Percentiles rank a stretch among this genome's conserved stretches.
Conservation (phyloP, 2,797 vertebrate species). For the Megalops cyprinoides region DNA sequence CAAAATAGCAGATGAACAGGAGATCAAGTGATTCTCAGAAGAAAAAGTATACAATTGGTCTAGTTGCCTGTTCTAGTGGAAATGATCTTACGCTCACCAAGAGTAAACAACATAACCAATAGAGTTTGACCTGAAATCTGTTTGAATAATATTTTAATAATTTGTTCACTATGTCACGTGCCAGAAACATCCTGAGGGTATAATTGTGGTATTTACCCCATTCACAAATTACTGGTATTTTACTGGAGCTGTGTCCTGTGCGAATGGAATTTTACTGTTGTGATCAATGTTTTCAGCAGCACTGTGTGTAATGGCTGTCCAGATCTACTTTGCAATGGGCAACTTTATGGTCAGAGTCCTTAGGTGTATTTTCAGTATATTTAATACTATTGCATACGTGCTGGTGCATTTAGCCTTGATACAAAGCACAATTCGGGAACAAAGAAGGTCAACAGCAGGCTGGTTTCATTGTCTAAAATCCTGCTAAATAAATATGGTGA, state of each 20-base stretch:
- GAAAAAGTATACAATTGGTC: too few relatives aligned
- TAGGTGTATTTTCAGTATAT: too few relatives aligned
- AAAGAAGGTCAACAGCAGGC: not conserved
- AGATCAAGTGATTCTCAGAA: too few relatives aligned
- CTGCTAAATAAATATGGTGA: not conserved
- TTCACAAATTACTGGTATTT: not conserved
- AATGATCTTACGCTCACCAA: not conserved
- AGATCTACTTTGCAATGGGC: not conserved
- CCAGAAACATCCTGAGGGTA: too few relatives aligned
- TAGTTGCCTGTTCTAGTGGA: too few relatives aligned
- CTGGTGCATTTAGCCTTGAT: too few relatives aligned
- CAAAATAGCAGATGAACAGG: too few relatives aligned
- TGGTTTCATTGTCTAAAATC: not conserved
- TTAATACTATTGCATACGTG: too few relatives aligned
- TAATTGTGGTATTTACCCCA: too few relatives aligned
- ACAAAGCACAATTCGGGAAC: not conserved
- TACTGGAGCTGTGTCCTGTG: not conserved
- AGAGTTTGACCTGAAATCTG: not conserved
- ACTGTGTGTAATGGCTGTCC: not conserved
- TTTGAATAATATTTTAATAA: too few relatives aligned
- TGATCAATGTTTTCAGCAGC: not conserved
- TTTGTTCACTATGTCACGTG: too few relatives aligned
- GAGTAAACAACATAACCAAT: not conserved
- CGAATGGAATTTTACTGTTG: not conserved
- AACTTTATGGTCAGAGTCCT: not conserved